phyloP scores from a whole-genome alignment of 2,797 vertebrate genomes.

The Bradypodion ventrale region DNA sequence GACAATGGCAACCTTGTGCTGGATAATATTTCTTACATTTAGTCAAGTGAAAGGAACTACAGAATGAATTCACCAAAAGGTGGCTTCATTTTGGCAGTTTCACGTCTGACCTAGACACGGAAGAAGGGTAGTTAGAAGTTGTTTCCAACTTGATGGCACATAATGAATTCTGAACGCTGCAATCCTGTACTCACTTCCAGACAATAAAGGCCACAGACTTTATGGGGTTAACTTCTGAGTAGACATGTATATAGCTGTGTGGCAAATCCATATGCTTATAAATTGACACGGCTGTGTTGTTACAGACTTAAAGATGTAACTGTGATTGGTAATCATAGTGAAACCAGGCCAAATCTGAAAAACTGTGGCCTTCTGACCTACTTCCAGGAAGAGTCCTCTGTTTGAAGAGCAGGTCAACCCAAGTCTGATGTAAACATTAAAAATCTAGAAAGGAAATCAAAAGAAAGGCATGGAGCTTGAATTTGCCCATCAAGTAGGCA shows the following conservation, averaged over 20 bases:
- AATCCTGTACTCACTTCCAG: background rate
- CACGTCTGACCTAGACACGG: too few relatives aligned
- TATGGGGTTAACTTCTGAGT: background rate
- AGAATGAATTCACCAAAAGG: too few relatives aligned
- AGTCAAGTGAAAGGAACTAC: too few relatives aligned
- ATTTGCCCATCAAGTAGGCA: too few relatives aligned
- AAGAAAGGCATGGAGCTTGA: background rate
- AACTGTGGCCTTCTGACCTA: background rate
- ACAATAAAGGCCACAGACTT: background rate
- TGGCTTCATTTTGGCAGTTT: too few relatives aligned
- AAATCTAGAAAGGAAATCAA: background rate
- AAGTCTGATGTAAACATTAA: background rate
- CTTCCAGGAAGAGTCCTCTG: background rate
- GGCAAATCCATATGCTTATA: background rate
- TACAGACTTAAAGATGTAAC: too few relatives aligned
- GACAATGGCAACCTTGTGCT: too few relatives aligned
- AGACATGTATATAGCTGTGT: background rate
- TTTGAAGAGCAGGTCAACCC: background rate
- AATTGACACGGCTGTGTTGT: too few relatives aligned
- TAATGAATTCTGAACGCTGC: background rate
- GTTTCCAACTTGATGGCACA: too few relatives aligned
- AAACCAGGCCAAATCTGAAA: background rate
- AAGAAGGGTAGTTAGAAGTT: too few relatives aligned
- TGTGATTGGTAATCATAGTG: background rate
- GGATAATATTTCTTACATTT: too few relatives aligned